Evolutionary conservation across 1,140 invertebrate genomes (phyloP).

Genomic region (Planococcus citri): DNA sequence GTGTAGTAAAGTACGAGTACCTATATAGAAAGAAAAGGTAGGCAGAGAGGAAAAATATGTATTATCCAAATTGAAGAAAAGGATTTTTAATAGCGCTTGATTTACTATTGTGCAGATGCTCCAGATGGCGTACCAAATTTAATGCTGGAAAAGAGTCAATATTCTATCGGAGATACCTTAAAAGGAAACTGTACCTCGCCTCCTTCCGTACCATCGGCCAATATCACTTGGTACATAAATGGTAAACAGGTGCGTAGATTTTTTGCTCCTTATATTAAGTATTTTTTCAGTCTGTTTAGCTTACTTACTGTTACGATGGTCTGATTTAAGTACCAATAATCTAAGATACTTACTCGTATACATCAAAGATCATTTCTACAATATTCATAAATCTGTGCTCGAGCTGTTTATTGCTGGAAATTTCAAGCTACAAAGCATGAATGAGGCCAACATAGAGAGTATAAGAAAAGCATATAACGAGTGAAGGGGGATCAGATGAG

Average conservation of each 20-base stretch:
- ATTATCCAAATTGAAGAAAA: background rate
- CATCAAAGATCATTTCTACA: no score
- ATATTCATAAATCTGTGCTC: no score
- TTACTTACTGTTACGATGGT: background rate
- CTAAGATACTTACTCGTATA: no score
- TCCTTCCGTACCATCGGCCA: slow-evolving; percentile 57
- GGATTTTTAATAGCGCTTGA: background rate
- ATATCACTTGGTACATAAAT: slow-evolving; percentile 69
- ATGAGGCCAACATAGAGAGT: no score
- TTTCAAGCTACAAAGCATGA: no score
- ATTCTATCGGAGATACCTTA: slow-evolving; percentile 57
- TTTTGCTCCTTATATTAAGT: background rate
- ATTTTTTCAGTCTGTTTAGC: background rate
- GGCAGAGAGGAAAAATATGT: background rate
- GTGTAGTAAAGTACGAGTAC: no score
- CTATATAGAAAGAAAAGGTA: no score
- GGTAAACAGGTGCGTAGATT: slow-evolving; percentile 50
- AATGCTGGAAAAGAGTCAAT: slow-evolving; percentile 53
- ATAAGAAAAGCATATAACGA: no score
- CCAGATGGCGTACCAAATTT: slow-evolving; percentile 50
- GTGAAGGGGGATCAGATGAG: no score
- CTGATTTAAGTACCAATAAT: no score
- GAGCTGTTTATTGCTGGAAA: no score
- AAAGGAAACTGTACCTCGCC: slow-evolving; percentile 59
- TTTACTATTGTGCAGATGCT: slow-evolving; percentile 42